Base-by-base conservation (phyloP, 2,888 invertebrate species). In the Campaea margaritaria region DNA sequence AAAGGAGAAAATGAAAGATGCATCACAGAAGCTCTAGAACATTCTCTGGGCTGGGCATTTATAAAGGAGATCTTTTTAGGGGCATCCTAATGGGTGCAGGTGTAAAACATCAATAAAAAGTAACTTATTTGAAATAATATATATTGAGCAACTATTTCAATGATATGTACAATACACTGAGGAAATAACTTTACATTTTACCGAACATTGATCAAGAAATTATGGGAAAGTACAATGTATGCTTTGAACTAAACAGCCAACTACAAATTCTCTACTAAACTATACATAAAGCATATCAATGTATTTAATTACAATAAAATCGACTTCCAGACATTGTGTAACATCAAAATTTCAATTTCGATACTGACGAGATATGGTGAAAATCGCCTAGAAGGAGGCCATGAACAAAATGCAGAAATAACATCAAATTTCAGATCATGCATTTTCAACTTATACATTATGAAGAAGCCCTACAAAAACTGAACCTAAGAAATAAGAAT, bases 381-480 rank as follows among this genome's bases (percentile, higher is more conserved):
- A 87, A 86, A 83, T 82, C 81, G 74, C 77, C 75, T 70, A 66
- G 77, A 87, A 85, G 83, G 87, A 87, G 89, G 89, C 88, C 89
- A 90, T 82, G 86, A 86, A 84, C 79, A 77, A 83, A 83, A 80
- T 77, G 71, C 79, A 69, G 72, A 80, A 82, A 81, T 84, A 78
- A 72, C 76, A 74, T 77, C 75, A 65, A 77, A 75, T 78, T 78
- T 73, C 77, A 73, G 71, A 78, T 77, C 87, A 87, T 89, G 85
- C 86, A 86, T 68, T 63, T 73, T 73, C 78, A 85, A 64, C 59
- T 65, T 51, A 46, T 77, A 79, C 76, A 73, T 72, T 70, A 82
- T 85, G 84, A 84, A 78, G 77, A 80, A 89, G 88, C 86, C 91
- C 92, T 90, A 89, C 86, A 85, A 89, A 91, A 87, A 85, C 82